Base-by-base conservation (phyloP, 2,888 invertebrate species). In the Tipula vernalis region DNA sequence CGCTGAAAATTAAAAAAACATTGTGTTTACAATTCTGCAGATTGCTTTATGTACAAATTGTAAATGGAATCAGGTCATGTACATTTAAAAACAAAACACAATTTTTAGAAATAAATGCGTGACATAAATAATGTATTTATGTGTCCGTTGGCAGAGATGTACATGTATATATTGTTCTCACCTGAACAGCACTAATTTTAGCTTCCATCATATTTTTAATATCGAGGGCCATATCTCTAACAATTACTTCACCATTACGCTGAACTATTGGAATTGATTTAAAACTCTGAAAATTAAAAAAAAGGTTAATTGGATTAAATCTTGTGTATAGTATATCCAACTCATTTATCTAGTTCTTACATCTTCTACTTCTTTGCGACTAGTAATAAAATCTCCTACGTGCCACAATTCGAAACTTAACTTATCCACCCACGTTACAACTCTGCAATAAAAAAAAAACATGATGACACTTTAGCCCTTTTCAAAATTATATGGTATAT, bases 131-230 rank as follows among this genome's bases (percentile, higher is more conserved):
- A 3, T 28, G 71, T 10, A 71, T 71, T 10, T 51, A 51, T 28
- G 18, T 18, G 28, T 71, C 71, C 71, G 28, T 8, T 8, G 28
- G 28, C 28, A 28, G 15, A 15, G 39, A 84, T 39, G 42, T 42
- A 84, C 12, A 36, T 41, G 36, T 36, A 71, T 84, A 28, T 10
- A 71, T 28, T 3, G 28, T 71, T 18, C 28, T 91, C 92, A 96
- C 95, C 92, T 95, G 94, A 42, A 98, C 96, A 10, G 98, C 97
- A 89, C 96, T 95, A 88, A 97, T 96, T 93, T 97, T 97, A 83
- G 96, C 94, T 88, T 96, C 96, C 95, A 97, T 96, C 96, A 98
- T 97, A 87, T 94, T 95, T 89, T 96, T 95, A 87, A 98, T 96
- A 89, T 97, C 96, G 88, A 95, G 95, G 10, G 96, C 95, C 93